Conservation (phyloP, 2,888 invertebrate genomes). For the Automeris io region DNA sequence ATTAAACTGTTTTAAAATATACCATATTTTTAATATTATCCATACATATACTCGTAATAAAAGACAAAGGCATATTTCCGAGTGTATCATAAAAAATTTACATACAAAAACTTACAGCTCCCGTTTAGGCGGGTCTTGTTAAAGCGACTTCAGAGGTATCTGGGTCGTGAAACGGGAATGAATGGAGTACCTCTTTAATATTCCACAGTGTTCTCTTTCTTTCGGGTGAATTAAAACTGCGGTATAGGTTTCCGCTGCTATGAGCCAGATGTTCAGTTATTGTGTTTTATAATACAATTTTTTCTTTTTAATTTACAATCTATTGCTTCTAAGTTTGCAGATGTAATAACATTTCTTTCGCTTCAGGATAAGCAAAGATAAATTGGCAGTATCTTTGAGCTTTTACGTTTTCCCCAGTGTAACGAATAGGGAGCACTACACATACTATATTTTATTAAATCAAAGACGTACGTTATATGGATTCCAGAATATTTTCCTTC, state of each 20-base stretch:
- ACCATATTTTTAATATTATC: too few relatives aligned
- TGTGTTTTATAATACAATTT: not conserved
- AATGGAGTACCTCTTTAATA: constrained; percentile 43
- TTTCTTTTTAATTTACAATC: too few relatives aligned
- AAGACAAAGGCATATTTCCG: not conserved
- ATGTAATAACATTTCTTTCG: too few relatives aligned
- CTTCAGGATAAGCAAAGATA: too few relatives aligned
- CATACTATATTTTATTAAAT: too few relatives aligned
- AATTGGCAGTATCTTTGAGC: too few relatives aligned
- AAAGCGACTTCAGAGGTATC: constrained; percentile 25
- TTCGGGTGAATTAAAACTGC: constrained; percentile 42
- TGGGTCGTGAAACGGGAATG: constrained; percentile 38
- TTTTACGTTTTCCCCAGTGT: too few relatives aligned
- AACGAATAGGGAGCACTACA: too few relatives aligned
- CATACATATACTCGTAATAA: not conserved
- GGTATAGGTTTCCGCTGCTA: constrained; percentile 28
- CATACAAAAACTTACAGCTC: not conserved
- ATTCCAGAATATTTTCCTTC: too few relatives aligned
- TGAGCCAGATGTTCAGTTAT: constrained; percentile 12
- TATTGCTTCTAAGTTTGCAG: too few relatives aligned
- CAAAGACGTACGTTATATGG: too few relatives aligned
- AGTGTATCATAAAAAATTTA: constrained; percentile 3
- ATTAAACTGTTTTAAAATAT: too few relatives aligned
- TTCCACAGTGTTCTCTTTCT: constrained; percentile 32
- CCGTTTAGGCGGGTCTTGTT: constrained; percentile 10